Conservation (phyloP, 2,888 invertebrate genomes). For the Fragum fragum region DNA sequence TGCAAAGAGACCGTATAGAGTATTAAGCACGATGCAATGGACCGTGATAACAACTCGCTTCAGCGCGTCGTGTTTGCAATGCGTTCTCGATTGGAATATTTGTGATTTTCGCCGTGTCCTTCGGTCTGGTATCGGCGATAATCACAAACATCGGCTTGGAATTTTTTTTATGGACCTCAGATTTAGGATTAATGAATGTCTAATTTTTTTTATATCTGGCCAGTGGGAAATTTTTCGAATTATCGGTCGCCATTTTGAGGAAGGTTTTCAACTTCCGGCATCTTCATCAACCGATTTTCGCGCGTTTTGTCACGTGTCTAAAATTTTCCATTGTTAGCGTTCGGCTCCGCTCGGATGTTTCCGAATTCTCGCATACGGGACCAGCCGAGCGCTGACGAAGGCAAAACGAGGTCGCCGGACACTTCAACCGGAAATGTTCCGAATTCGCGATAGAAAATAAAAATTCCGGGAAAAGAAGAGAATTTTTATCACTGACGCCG, state of each 20-base stretch:
- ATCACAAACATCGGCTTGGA: conserved; percentile 10
- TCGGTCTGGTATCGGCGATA: neutral
- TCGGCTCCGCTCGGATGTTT: conserved; percentile 3
- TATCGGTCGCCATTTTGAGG: neutral
- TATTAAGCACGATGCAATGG: neutral
- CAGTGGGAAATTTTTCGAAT: neutral
- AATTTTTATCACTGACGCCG: conserved; percentile 12
- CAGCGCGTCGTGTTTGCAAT: conserved; percentile 1
- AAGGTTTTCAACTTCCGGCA: conserved; percentile 4
- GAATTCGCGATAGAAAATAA: neutral
- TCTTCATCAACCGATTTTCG: conserved; percentile 1
- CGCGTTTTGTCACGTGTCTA: conserved; percentile 5
- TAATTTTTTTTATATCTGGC: neutral
- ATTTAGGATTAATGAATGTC: neutral
- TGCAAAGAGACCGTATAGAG: neutral
- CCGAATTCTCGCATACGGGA: neutral
- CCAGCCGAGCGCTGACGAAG: neutral
- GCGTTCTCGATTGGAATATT: neutral
- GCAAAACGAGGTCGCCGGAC: neutral
- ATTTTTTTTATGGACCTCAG: conserved; percentile 1
- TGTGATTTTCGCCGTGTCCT: conserved; percentile 3
- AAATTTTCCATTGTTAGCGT: conserved; percentile 2
- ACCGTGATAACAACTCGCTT: conserved; percentile 3
- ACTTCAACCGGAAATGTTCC: neutral
- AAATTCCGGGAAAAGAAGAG: neutral